Evolutionary conservation across 2,797 vertebrate genomes (phyloP).

Genomic region (Carduelis carduelis): DNA sequence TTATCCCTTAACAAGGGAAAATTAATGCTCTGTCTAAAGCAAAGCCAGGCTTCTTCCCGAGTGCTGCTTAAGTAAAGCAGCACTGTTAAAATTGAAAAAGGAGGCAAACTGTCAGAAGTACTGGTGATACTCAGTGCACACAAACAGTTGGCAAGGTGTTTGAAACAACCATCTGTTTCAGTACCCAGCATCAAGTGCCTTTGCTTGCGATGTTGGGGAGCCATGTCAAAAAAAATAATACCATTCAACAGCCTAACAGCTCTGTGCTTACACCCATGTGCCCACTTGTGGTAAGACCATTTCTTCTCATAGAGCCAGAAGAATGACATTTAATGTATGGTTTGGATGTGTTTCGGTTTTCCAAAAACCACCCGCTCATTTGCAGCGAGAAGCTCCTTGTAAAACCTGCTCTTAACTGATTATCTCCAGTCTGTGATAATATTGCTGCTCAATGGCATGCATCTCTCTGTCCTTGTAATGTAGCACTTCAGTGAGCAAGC

Average conservation of each 20-base stretch:
- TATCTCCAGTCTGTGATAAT: background rate
- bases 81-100: slow-evolving; percentile 25
- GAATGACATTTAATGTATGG: background rate
- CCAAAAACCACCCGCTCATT: background rate
- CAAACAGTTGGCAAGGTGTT: slow-evolving; percentile 41
- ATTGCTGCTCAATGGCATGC: background rate
- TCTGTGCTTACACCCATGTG: background rate
- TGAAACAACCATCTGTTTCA: slow-evolving; percentile 31
- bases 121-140: background rate
- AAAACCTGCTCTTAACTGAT: slow-evolving; percentile 10
- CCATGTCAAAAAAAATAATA: background rate
- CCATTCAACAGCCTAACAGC: background rate
- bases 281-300: background rate
- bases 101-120: background rate
- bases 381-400: background rate
- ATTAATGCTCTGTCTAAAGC: slow-evolving; percentile 63
- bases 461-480: slow-evolving; percentile 33
- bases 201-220: background rate
- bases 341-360: background rate
- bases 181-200: background rate
- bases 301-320: background rate
- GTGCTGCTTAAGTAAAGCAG: slow-evolving; percentile 23
- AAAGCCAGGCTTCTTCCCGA: background rate
- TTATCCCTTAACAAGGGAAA: slow-evolving; percentile 64
- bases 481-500: slow-evolving; percentile 37